Evolutionary conservation across 2,113 vertebrate species (phyloP).

Genomic region (Sapayoa aenigma): DNA sequence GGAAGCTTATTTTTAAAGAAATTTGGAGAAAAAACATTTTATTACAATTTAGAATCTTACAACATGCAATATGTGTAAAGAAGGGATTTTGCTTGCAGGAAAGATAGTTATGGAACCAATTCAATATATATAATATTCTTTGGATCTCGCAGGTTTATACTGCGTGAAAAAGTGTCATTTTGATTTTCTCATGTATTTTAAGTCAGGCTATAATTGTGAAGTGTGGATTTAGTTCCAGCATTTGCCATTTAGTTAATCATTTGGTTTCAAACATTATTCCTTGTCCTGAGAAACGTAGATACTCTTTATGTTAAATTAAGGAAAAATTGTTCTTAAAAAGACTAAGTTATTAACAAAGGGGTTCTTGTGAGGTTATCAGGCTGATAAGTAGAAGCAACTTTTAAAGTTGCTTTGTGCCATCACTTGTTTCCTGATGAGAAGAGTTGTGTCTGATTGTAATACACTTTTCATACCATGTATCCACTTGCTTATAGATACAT

Average conservation of each 20-base stretch:
- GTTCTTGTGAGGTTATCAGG: background rate
- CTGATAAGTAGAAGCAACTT: background rate
- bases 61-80: constrained; percentile 47
- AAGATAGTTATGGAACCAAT: constrained; percentile 29
- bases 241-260: constrained; percentile 12
- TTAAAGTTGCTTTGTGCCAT: background rate
- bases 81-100: background rate
- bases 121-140: background rate
- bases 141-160: background rate
- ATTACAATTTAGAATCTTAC: constrained; percentile 48
- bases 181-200: constrained; percentile 15
- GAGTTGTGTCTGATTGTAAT: background rate
- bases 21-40: constrained; percentile 55
- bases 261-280: background rate
- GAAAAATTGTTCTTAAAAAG: background rate
- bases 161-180: constrained; percentile 9
- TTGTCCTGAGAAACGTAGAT: background rate
- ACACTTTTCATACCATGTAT: background rate
- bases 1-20: constrained; percentile 63
- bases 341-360: rapidly evolving
- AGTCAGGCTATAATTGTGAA: background rate
- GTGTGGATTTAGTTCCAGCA: background rate
- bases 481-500: background rate
- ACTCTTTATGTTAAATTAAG: background rate
- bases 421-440: background rate